phyloP scores from a whole-genome alignment of 1,140 invertebrate genomes.

The Lasaia peninsularis region DNA sequence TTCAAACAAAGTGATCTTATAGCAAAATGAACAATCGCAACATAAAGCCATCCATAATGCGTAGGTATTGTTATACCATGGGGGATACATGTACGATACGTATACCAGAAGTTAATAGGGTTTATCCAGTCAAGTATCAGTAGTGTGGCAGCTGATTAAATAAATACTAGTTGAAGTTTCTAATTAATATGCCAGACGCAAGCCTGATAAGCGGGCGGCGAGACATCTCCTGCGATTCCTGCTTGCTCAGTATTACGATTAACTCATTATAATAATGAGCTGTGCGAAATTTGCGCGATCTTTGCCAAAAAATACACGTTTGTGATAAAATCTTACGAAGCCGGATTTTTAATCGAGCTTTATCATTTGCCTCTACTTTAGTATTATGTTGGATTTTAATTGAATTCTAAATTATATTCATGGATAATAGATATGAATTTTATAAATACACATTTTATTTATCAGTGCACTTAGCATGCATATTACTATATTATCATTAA shows the following conservation, averaged over 20 bases:
- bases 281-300: constrained; percentile 28
- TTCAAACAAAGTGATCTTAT: too few relatives aligned
- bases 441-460: too few relatives aligned
- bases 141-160: constrained; percentile 66
- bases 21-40: too few relatives aligned
- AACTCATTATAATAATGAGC: constrained; percentile 63
- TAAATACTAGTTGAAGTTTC: constrained; percentile 66
- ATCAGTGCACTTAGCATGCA: too few relatives aligned
- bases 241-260: constrained; percentile 48
- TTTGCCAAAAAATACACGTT: neutral
- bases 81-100: constrained; percentile 29
- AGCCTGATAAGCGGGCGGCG: constrained; percentile 51
- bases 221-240: constrained; percentile 52
- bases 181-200: constrained; percentile 74
- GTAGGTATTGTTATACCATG: constrained; percentile 24
- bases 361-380: neutral
- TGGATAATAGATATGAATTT: too few relatives aligned
- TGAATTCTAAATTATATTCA: too few relatives aligned
- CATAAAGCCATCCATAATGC: neutral
- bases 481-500: too few relatives aligned
- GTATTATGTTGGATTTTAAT: neutral
- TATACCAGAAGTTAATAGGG: constrained; percentile 63
- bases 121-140: constrained; percentile 56
- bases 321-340: neutral
- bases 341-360: neutral